Evolutionary conservation across 2,113 vertebrate genomes (phyloP).

Genomic region (Dromiciops gliroides): DNA sequence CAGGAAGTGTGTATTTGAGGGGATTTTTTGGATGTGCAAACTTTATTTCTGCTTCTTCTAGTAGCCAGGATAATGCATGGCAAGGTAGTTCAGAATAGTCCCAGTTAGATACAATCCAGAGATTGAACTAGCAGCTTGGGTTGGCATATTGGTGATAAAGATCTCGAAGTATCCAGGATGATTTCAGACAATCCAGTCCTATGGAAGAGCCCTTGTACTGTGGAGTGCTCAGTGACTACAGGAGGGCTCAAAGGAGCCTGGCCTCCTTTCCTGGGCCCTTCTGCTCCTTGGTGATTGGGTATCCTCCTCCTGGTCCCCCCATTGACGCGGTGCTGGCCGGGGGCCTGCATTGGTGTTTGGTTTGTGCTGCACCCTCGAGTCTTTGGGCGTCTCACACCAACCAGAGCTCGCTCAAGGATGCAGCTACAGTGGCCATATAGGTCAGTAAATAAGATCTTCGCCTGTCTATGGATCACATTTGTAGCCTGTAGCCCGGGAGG

Average conservation of each 20-base stretch:
- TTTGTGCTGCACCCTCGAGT: neutral
- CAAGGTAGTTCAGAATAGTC: neutral
- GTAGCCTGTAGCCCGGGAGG: slow-evolving; percentile 22
- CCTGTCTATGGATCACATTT: neutral
- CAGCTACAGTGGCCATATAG: neutral
- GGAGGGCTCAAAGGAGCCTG: neutral
- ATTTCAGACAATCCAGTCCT: neutral
- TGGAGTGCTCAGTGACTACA: neutral
- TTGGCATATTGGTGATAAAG: neutral
- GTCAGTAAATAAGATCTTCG: slow-evolving; percentile 23
- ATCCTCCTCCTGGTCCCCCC: neutral
- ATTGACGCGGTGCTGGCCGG: neutral
- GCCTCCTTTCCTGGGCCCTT: neutral
- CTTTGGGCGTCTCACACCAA: neutral
- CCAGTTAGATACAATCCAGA: neutral
- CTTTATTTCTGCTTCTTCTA: slow-evolving; percentile 2
- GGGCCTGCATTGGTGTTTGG: neutral
- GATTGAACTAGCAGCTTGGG: neutral
- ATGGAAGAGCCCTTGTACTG: neutral
- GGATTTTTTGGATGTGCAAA: slow-evolving; percentile 8
- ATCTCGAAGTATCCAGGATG: neutral
- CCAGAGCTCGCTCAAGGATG: neutral
- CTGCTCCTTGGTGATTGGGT: neutral
- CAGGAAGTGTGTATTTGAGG: slow-evolving; percentile 42
- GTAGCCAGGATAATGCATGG: slow-evolving; percentile 17